Evolutionary conservation across 2,797 vertebrate species (phyloP), one percentile per base, ranked within the genome.

Genomic region (Lithobates pipiens): DNA sequence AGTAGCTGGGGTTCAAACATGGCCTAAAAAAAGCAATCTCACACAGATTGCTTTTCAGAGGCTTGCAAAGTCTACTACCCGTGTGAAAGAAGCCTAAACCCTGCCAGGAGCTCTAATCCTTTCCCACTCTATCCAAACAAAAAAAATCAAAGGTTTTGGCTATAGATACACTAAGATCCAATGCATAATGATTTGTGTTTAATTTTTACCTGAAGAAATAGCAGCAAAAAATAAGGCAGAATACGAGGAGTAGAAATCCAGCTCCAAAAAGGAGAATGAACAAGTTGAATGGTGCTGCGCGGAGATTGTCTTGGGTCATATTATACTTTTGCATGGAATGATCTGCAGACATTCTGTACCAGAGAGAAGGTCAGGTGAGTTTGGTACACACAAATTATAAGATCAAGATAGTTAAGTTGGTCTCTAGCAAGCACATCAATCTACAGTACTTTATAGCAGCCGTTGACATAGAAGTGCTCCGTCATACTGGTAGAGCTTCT

Each of bases 221-320:
- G 92, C 95, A 96, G 93, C 95, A 96, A 93, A 96, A 96, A 89
- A 96, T 95, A 90, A 96, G 94, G 90, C 95, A 96, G 90, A 96
- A 94, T 94, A 96, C 95, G 89, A 96, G 95, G 91, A 96, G 93
- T 79, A 96, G 95, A 85, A 96, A 93, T 89, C 95, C 96, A 10
- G 96, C 95, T 91, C 95, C 96, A 93, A 96, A 90, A 77, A 96
- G 93, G 77, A 96, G 95, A 90, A 96, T 93, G 74, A 95, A 96
- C 46, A 96, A 92, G 85, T 96, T 96, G 92, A 96, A 94, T 2
- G 95, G 95, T 85, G 95, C 94, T 88, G 94, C 93, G 84, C 95
- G 95, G 89, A 94, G 93, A 5, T 23, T 34, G 3, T 80, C 77
- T n/a, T 46, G 65, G n/a, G 70, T 80, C 84, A 85, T 85, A 34